Base-by-base conservation (phyloP, 1,140 invertebrate species). In the Varroa destructor region DNA sequence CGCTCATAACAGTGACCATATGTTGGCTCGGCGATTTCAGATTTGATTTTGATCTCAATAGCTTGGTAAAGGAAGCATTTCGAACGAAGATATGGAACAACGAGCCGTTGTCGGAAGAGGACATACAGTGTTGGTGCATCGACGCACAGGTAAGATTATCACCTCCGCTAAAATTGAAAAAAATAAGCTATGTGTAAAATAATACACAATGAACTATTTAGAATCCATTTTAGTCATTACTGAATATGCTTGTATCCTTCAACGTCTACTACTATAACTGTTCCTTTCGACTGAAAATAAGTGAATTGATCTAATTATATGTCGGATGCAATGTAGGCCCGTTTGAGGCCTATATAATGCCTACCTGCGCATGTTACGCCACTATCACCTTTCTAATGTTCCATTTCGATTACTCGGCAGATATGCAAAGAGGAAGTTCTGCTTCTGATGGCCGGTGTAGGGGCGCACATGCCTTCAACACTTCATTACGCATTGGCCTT, bases 101-200 rank as follows among this genome's bases (percentile, higher is more conserved):
- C 61, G 61, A 67, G 46, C 46, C 61, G 3, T 12, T 67, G 40
- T 40, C 40, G 14, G 61, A 67, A 67, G 36, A 12, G 1, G 61
- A 67, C 36, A 67, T 67, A 1, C 40, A 46, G 40, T 4, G 12
- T 4, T 67, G 61, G 61, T 67, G 61, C 8, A 67, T 67, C 40
- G 61, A 67, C 61, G 61, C 61, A 12, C 61, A 67, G 61, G 61
- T 67, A 67, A 67, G 40, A 2, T 58, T 14, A 37, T 14, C 37
- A 25, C 25, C 25, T 25, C 25, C 8, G 46, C 46, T 8, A 51
- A 51, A 51, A 51, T 8, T 8, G 46, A 51, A 51, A 8, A 25
- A 25, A 25, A 25, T 25, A 25, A 25, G 25, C 25, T 25, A 25
- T 25, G 25, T 25, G 25, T 25, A 25, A 25, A 25, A 25, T 25